These are phyloP conservation scores for Coelinius sp. DNA, from an alignment of 2,888 invertebrate genomes.

Conservation along the genomic window DNA sequence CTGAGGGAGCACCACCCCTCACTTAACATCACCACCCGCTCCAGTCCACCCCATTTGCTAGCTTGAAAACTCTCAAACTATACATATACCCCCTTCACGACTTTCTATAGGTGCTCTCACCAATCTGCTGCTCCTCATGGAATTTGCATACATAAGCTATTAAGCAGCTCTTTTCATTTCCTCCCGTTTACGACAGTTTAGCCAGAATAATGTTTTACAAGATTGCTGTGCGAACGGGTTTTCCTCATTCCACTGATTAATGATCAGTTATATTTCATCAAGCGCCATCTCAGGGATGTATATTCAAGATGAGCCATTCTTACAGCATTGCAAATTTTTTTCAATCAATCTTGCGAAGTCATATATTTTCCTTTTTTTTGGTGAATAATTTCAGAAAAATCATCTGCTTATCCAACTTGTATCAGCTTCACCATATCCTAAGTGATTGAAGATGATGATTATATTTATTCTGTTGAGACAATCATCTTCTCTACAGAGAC, in stretches of 20 bases:
- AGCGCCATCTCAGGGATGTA: slow-evolving; percentile 31
- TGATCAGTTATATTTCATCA: slow-evolving; percentile 33
- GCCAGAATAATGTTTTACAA: slow-evolving; percentile 70
- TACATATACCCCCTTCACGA: slow-evolving; percentile 11
- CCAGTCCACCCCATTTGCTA: slow-evolving; percentile 18
- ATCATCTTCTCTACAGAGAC: neutral
- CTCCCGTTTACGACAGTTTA: slow-evolving; percentile 71
- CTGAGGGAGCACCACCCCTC: neutral
- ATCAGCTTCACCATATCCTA: slow-evolving; percentile 35
- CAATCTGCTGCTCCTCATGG: slow-evolving; percentile 63
- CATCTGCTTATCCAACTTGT: slow-evolving; percentile 34
- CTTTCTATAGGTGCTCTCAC: slow-evolving; percentile 59
- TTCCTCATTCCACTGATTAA: slow-evolving; percentile 45
- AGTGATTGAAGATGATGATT: slow-evolving; percentile 39
- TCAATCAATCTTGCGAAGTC: neutral
- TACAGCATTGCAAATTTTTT: neutral
- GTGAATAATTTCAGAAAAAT: slow-evolving; percentile 29
- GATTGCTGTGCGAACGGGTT: slow-evolving; percentile 66
- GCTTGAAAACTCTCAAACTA: slow-evolving; percentile 15
- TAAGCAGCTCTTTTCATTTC: slow-evolving; percentile 72
- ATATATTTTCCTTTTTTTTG: too few relatives aligned
- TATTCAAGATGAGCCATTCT: neutral
- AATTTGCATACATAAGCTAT: slow-evolving; percentile 71
- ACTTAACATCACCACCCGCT: slow-evolving; percentile 14
- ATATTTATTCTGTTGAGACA: slow-evolving; percentile 14